These are phyloP conservation scores for Ranitomeya imitator DNA, from an alignment of 2,113 vertebrate species.

Conservation along the genomic window DNA sequence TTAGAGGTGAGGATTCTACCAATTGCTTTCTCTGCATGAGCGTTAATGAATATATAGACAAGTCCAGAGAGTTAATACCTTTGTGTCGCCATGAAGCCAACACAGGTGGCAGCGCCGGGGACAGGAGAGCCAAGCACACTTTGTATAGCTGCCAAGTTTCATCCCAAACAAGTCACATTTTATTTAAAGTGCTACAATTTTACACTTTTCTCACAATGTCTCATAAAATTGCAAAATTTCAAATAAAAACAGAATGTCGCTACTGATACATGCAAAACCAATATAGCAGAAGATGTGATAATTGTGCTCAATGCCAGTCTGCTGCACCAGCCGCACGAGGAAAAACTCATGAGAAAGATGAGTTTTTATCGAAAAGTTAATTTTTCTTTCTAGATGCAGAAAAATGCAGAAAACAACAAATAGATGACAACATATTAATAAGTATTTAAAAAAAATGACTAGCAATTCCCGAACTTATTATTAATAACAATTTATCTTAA, in stretches of 20 bases:
- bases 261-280: too few species aligned
- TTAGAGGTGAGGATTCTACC: constrained; percentile 10
- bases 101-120: neutral
- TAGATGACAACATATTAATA: too few species aligned
- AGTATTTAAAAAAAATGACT: too few species aligned
- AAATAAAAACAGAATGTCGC: neutral
- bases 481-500: too few species aligned
- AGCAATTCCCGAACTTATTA: too few species aligned
- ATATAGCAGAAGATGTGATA: neutral
- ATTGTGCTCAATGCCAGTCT: neutral
- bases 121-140: neutral
- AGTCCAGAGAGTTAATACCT: neutral
- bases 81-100: neutral
- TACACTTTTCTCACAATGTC: neutral
- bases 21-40: constrained; percentile 32
- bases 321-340: neutral
- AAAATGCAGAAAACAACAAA: too few species aligned
- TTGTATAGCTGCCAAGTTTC: neutral
- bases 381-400: too few species aligned
- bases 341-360: neutral
- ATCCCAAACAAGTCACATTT: neutral
- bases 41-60: constrained; percentile 27
- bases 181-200: neutral
- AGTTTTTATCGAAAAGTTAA: neutral
- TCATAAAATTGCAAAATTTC: neutral